Evolutionary conservation across 1,140 invertebrate genomes (phyloP).

Genomic region (Bombus consobrinus): DNA sequence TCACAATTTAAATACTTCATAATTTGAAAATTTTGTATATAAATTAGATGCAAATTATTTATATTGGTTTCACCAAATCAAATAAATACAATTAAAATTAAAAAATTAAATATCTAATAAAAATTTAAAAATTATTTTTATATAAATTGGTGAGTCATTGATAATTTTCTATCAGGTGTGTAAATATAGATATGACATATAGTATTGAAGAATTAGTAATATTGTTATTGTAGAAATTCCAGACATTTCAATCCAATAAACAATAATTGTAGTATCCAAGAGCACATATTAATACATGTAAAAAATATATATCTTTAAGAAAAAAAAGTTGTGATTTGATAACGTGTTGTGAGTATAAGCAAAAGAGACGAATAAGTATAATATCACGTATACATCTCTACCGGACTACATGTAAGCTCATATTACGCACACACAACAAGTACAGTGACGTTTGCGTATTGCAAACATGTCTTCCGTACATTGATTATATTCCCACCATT

Average conservation of each 20-base stretch:
- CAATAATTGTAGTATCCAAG: constrained; percentile 4
- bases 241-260: not conserved
- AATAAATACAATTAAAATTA: not conserved
- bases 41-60: not conserved
- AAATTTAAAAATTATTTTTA: not conserved
- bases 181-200: not conserved
- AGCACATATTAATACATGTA: not conserved
- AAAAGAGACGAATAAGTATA: constrained; percentile 41
- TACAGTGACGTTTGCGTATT: constrained; percentile 60
- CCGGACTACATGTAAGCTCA: constrained; percentile 38
- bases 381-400: constrained; percentile 34
- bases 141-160: not conserved
- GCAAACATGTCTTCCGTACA: constrained; percentile 61
- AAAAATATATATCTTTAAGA: constrained; percentile 15
- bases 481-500: constrained; percentile 72
- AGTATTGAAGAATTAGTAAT: not conserved
- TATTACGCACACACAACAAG: constrained; percentile 47
- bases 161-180: not conserved
- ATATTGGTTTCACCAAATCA: not conserved
- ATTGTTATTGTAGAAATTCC: not conserved
- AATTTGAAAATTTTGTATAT: not conserved
- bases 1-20: not conserved
- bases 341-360: constrained; percentile 30
- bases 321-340: constrained; percentile 29
- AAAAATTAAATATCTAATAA: not conserved